These are phyloP conservation scores for Hypocryptadius cinnamomeus DNA, from an alignment of 2,113 vertebrate species.

Conservation along the genomic window DNA sequence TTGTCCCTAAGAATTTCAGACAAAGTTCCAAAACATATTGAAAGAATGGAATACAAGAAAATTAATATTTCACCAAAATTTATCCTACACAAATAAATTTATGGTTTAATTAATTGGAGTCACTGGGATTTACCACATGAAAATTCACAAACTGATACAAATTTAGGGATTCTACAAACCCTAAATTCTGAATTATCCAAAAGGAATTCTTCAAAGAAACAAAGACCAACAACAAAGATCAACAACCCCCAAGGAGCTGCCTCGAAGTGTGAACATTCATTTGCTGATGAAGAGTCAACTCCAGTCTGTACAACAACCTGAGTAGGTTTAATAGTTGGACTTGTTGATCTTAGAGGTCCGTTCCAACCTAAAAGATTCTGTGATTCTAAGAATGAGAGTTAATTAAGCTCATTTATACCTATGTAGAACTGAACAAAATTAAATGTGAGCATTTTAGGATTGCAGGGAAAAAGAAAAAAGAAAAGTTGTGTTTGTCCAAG, in stretches of 20 bases:
- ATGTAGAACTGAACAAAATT: background rate
- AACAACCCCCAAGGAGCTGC: fast-evolving
- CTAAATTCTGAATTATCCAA: background rate
- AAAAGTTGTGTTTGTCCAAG: background rate
- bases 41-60: background rate
- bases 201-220: background rate
- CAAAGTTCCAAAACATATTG: background rate
- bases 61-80: background rate
- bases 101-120: background rate
- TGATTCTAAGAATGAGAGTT: background rate
- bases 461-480: background rate
- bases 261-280: background rate
- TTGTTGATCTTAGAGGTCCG: background rate
- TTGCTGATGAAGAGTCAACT: background rate
- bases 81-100: background rate
- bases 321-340: background rate
- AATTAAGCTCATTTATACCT: background rate
- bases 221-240: background rate
- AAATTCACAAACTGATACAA: background rate
- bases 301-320: too few relatives aligned
- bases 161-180: background rate
- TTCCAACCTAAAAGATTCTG: background rate
- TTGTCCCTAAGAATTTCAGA: background rate
- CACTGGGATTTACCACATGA: background rate
- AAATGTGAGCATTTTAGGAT: background rate